Evolutionary conservation across 2,113 vertebrate genomes (phyloP), one percentile per base, ranked within the genome.

Genomic region (Melospiza georgiana): DNA sequence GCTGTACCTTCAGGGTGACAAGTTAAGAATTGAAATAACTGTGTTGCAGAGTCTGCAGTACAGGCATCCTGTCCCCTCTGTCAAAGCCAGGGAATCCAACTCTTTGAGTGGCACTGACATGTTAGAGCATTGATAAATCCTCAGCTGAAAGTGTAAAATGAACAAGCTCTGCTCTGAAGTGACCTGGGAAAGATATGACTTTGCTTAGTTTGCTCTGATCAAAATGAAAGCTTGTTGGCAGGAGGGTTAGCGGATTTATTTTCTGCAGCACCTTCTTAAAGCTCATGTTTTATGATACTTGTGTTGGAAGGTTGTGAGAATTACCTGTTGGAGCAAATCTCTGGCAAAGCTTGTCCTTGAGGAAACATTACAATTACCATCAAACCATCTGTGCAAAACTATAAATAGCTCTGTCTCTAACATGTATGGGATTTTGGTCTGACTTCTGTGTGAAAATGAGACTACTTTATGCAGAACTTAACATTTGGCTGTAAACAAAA

Each of bases 381-480:
- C 43, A 93, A 85, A 63, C 93, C 75, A 81, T 96, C 91, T 96
- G 90, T 95, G 68, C 85, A 74, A 72, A 86, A 72, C 68, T 94
- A 93, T 92, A 93, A 91, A 95, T 94, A 95, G 79, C 51, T 83
- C 69, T 94, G 63, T 87, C 55, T 93, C 59, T 63, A 86, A 80
- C 85, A 80, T 94, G 19, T 77, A 77, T 84, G 57, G 52, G 48
- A 72, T 93, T 86, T 80, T 95, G 68, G 65, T 86, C 79, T 86
- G 80, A 87, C 80, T 95, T 97, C 55, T 93, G 35, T 75, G 75
- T 87, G 81, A 94, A 93, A 96, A 94, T 84, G 86, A 97, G 84
- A 75, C 86, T 84, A 3, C 19, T 52, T 92, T 84, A 87, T 91
- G 89, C 69, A 57, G 89, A 95, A 84, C 61, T 84, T 81, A 74